Evolutionary conservation across 2,113 vertebrate species (phyloP), one percentile per base, ranked within the genome.

Genomic region (Saccopteryx bilineata): DNA sequence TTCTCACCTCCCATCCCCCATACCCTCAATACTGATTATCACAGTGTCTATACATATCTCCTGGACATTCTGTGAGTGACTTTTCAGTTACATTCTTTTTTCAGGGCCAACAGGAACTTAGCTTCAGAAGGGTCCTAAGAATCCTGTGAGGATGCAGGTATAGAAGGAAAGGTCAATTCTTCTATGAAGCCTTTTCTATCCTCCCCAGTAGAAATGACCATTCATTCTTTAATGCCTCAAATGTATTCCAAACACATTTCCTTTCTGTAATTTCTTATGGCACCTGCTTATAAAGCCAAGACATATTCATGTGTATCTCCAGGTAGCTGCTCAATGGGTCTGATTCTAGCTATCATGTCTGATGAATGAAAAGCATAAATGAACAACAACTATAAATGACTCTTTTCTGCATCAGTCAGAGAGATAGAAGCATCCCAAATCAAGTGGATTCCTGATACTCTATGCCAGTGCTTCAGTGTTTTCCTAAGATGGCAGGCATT

Each of bases 21-120:
- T 17, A 46, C 7, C 23, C 13, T 46, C 12, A 82, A 2, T 11
- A 28, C 1, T 11, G 10, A 39, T 48, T 31, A 81, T 48, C 58
- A 56, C 48, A 75, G 71, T 23, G n/a, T 50, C 63, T 23, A 31
- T 17, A 28, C n/a, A 66, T 81, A 65, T 75, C 63, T 68, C 54
- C 24, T 48, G 14, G 21, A 86, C 1, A 81, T 5, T 65, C 14
- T 24, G 9, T 31, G 39, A 82, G 60, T 24, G 63, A 74, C 52
- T 95, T 87, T 95, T 72, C 26, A 65, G 65, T 75, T 58, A 60
- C 3, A 39, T 56, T 92, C 58, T 86, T 90, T 76, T 76, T 69
- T 65, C 31, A 82, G 13, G 14, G 19, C 76, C 87, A 91, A 54
- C 0, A 87, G 48, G 71, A 60, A 94, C 66, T 71, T 90, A 48